phyloP scores from a whole-genome alignment of 2,888 invertebrate species.

The Andrena dorsata region DNA sequence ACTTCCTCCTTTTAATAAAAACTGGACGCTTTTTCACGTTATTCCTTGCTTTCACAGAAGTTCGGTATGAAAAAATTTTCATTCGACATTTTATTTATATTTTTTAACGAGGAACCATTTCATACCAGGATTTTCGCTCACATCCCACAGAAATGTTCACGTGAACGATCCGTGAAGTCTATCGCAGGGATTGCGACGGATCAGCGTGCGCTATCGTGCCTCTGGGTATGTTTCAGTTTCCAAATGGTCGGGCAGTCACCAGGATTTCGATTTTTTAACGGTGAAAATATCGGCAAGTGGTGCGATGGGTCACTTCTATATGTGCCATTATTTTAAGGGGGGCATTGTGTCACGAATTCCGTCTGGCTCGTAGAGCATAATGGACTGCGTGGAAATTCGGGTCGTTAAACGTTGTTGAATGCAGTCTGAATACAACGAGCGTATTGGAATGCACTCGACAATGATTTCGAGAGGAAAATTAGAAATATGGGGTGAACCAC shows the following conservation, averaged over 20 bases:
- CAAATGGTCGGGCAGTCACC: not conserved
- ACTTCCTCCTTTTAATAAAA: too few species aligned
- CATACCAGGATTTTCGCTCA: too few species aligned
- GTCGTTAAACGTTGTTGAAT: not conserved
- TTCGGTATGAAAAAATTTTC: too few species aligned
- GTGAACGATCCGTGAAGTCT: not conserved
- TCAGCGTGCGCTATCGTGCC: not conserved
- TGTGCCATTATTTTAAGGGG: not conserved
- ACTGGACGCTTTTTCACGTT: too few species aligned
- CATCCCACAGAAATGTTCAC: too few species aligned
- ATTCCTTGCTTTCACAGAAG: too few species aligned
- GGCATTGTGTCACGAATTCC: not conserved
- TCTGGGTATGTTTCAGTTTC: slow-evolving; percentile 11
- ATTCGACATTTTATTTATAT: too few species aligned
- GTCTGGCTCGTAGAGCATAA: not conserved
- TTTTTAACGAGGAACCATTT: too few species aligned
- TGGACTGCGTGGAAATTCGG: not conserved
- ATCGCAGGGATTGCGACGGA: not conserved
- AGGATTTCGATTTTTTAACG: not conserved
- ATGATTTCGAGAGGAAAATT: not conserved
- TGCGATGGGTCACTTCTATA: not conserved
- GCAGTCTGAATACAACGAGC: not conserved
- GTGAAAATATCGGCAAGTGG: slow-evolving; percentile 1
- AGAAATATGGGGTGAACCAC: not conserved
- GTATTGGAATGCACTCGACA: not conserved